Evolutionary conservation across 2,888 invertebrate genomes (phyloP), one percentile per base, ranked within the genome.

Genomic region (Diadromus collaris): DNA sequence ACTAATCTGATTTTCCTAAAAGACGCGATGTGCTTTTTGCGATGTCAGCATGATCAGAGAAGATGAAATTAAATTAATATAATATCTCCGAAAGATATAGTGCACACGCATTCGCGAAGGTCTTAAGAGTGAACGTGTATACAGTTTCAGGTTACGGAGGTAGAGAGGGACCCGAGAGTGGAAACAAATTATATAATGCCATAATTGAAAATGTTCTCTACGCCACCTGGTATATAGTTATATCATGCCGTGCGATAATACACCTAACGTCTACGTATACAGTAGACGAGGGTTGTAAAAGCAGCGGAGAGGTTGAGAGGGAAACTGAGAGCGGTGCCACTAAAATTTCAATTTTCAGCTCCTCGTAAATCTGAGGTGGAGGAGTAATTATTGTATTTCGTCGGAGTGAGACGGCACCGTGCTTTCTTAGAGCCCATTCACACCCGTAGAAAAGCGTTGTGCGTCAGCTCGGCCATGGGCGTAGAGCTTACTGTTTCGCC

Each of bases 351-450:
- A 90, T 90, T 89, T 89, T 85, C 87, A 86, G 84, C 84, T 85
- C 84, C 89, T 89, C 89, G 88, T 89, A 90, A 90, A 89, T 89
- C 89, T 88, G 87, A 88, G 86, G 85, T 86, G 86, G 87, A 67
- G 71, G 56, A 89, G 89, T 89, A 89, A 90, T 89, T 90, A 90
- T 89, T 89, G 89, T 90, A 89, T 89, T 89, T 87, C 88, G 82
- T 84, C 84, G 85, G 83, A 63, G 71, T 34, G 67, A 54, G 48
- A 70, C 29, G 34, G 13, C 38, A 13, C 44, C 38, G 29, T 85
- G 87, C 85, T 86, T 89, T 88, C 88, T 87, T 86, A 85, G 85
- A 86, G 78, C 85, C 68, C 85, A 89, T 88, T 89, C 86, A 85
- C 86, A 86, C 87, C 85, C 83, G 82, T 79, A 74, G 85, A 82